These are phyloP conservation scores for Pilophorus perplexus DNA, from an alignment of 2,888 invertebrate genomes.

Conservation along the genomic window DNA sequence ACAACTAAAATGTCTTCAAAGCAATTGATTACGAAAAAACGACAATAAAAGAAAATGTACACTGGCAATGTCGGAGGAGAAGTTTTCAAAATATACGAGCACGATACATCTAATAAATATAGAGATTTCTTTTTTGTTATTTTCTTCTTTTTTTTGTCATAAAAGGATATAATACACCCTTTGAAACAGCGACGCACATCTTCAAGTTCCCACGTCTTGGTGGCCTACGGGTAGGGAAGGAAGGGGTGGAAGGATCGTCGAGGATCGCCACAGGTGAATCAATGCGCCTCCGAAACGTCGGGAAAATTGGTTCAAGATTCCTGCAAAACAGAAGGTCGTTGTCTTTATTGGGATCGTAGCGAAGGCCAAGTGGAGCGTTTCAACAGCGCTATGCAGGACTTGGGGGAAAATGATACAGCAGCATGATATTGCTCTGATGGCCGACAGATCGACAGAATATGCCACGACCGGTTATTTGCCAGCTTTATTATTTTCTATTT, in stretches of 20 bases:
- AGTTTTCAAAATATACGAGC: slow-evolving; percentile 31
- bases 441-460: too few relatives aligned
- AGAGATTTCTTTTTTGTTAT: slow-evolving; percentile 22
- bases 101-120: slow-evolving; percentile 36
- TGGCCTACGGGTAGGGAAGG: neutral
- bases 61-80: slow-evolving; percentile 29
- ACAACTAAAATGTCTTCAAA: too few relatives aligned
- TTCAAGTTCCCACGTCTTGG: slow-evolving; percentile 2
- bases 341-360: too few relatives aligned
- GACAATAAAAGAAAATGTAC: slow-evolving; percentile 19
- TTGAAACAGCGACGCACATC: slow-evolving; percentile 3
- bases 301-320: neutral
- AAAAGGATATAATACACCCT: slow-evolving; percentile 14
- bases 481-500: too few relatives aligned
- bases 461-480: too few relatives aligned
- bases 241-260: neutral
- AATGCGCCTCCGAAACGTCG: slow-evolving; percentile 5
- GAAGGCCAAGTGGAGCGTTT: too few relatives aligned
- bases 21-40: neutral
- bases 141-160: slow-evolving; percentile 18
- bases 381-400: too few relatives aligned
- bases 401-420: too few relatives aligned
- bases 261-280: slow-evolving; percentile 1
- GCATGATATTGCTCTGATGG: too few relatives aligned
- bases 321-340: too few relatives aligned